Evolutionary conservation across 2,113 vertebrate species (phyloP).

Genomic region (Otocyon megalotis): DNA sequence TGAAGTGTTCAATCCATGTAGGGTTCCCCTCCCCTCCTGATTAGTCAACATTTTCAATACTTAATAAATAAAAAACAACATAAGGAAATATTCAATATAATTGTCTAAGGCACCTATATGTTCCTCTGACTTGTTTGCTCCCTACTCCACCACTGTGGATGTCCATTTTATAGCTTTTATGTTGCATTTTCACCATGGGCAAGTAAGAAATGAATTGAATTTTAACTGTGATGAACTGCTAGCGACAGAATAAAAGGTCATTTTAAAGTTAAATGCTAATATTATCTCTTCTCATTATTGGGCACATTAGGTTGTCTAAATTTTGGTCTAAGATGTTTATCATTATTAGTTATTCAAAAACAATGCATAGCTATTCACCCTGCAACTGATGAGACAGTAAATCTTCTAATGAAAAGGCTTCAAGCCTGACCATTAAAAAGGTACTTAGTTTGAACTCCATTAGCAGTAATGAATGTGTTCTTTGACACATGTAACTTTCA

Average conservation of each 20-base stretch:
- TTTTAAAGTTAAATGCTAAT: constrained; percentile 77
- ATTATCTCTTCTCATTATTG: constrained; percentile 65
- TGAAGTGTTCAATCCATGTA: neutral
- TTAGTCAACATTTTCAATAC: neutral
- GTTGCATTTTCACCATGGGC: neutral
- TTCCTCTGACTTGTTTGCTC: neutral
- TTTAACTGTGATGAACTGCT: constrained; percentile 53
- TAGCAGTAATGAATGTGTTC: constrained; percentile 38
- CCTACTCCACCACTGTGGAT: fast-evolving
- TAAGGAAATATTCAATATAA: neutral
- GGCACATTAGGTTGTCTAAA: constrained; percentile 48
- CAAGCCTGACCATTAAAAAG: constrained; percentile 60
- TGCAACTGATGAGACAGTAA: constrained; percentile 15
- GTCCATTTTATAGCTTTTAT: neutral
- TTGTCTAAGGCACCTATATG: fast-evolving
- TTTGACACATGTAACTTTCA: constrained; percentile 15
- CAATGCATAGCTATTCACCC: constrained; percentile 51
- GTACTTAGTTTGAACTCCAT: constrained; percentile 47
- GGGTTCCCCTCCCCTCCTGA: neutral
- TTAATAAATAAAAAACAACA: neutral
- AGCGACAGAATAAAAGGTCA: constrained; percentile 69
- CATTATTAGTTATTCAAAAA: constrained; percentile 71
- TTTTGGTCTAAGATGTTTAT: constrained; percentile 71
- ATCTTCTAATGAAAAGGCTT: constrained; percentile 21
- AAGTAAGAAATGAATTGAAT: constrained; percentile 42